Percentiles rank a stretch among this genome's conserved stretches.
Evolutionary conservation across 2,888 invertebrate genomes (phyloP).

Genomic region (Scaptomyza parva): DNA sequence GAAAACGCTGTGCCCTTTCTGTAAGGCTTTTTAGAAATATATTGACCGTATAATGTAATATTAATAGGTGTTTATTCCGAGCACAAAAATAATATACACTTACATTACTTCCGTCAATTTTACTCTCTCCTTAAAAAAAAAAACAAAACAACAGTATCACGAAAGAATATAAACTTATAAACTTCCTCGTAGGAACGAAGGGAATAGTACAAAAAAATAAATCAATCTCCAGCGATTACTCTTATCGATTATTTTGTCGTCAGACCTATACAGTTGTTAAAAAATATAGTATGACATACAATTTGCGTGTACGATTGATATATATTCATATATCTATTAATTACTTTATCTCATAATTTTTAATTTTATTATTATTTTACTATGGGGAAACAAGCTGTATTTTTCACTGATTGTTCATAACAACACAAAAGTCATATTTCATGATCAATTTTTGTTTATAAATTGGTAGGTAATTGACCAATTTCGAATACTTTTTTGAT

Average conservation of each 20-base stretch:
- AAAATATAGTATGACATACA: constrained; percentile 1
- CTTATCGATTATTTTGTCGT: constrained; percentile 7
- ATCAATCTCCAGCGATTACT: constrained; percentile 17
- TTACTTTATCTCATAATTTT: too few relatives aligned
- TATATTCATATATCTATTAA: not conserved
- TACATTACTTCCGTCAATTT: constrained; percentile 73
- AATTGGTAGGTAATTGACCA: too few relatives aligned
- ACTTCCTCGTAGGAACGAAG: constrained; percentile 47
- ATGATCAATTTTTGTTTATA: too few relatives aligned
- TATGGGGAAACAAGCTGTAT: too few relatives aligned
- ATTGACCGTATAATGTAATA: not conserved
- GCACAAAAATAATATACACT: constrained; percentile 38
- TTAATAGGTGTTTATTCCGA: constrained; percentile 8
- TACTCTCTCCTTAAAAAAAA: constrained; percentile 65
- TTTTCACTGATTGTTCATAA: too few relatives aligned
- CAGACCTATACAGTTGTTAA: constrained; percentile 9
- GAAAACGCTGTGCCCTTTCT: constrained; percentile 7
- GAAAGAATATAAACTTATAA: constrained; percentile 57
- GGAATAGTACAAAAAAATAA: constrained; percentile 52
- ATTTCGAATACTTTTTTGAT: too few relatives aligned
- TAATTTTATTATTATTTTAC: too few relatives aligned
- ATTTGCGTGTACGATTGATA: not conserved
- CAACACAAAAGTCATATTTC: too few relatives aligned
- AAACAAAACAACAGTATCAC: constrained; percentile 71
- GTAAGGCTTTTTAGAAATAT: constrained; percentile 1